These are phyloP conservation scores for Mormyrus lacerda DNA, from an alignment of 2,113 vertebrate species.

Conservation along the genomic window DNA sequence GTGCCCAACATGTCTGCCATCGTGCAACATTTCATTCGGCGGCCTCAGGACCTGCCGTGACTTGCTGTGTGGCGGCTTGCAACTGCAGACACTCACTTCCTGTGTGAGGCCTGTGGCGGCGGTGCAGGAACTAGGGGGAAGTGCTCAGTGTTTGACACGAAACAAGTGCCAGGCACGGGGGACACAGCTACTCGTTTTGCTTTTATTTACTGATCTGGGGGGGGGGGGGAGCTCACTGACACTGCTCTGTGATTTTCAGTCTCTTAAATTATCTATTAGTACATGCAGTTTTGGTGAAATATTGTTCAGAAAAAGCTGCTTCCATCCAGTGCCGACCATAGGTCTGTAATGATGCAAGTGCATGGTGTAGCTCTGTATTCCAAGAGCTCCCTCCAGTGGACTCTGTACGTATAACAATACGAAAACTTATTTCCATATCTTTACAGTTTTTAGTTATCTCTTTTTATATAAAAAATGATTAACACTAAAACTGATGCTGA, in stretches of 20 bases:
- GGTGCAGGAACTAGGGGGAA: background rate
- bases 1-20: background rate
- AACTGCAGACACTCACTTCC: background rate
- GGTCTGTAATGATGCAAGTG: background rate
- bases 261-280: background rate
- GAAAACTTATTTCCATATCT: no score
- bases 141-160: background rate
- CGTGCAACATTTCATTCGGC: background rate
- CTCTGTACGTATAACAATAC: background rate
- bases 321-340: background rate
- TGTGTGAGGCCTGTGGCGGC: background rate
- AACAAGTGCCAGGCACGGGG: background rate
- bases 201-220: background rate
- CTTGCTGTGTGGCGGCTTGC: background rate
- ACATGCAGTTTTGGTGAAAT: background rate
- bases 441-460: no score
- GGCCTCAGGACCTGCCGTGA: background rate
- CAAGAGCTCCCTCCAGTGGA: slow-evolving; percentile 12
- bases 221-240: background rate
- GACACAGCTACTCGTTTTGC: background rate
- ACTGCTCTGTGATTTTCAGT: background rate
- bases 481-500: background rate
- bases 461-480: background rate
- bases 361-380: background rate
- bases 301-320: background rate